phyloP scores from a whole-genome alignment of 2,797 vertebrate species.

The Falco cherrug region DNA sequence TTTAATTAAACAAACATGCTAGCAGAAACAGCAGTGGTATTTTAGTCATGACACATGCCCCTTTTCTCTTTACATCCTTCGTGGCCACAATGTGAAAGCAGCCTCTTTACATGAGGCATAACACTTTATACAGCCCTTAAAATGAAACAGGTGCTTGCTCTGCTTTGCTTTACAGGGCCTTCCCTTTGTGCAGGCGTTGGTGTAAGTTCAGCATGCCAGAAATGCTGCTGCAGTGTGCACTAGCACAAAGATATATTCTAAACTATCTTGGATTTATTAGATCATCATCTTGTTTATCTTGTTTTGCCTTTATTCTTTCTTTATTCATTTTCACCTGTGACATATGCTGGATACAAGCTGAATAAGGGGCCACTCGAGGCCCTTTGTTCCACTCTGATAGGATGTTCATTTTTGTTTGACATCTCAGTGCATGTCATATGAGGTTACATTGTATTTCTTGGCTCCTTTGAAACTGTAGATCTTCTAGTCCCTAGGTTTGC shows the following conservation, averaged over 20 bases:
- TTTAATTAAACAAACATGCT: background rate
- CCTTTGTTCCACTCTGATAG: background rate
- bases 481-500: accelerated
- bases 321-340: background rate
- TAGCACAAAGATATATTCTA: background rate
- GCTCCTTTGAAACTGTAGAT: background rate
- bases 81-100: background rate
- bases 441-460: background rate
- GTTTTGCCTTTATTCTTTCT: background rate
- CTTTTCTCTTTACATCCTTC: background rate
- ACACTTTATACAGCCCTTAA: background rate
- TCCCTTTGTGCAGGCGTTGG: background rate
- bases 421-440: background rate
- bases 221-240: background rate
- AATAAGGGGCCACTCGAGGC: background rate
- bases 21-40: background rate
- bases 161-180: background rate
- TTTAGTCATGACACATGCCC: background rate
- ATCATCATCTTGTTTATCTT: background rate
- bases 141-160: background rate
- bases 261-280: background rate
- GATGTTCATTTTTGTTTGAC: background rate
- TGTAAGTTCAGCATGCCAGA: background rate
- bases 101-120: background rate
- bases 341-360: background rate